These are phyloP conservation scores for Solenopsis invicta DNA, from an alignment of 1,140 invertebrate genomes.

Conservation along the genomic window DNA sequence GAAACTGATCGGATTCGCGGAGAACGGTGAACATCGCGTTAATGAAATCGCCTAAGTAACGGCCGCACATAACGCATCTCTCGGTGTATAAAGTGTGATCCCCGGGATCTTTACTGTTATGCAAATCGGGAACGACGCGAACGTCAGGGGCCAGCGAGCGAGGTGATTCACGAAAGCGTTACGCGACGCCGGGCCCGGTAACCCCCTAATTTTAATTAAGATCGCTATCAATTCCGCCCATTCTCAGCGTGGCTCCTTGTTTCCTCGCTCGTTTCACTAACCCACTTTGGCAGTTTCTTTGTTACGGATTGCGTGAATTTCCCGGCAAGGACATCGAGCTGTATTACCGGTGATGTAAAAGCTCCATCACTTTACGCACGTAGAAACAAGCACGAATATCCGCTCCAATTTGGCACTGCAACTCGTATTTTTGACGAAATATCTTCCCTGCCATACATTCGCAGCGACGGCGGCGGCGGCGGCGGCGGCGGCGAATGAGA, in stretches of 20 bases:
- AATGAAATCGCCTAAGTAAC: constrained; percentile 73
- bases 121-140: constrained; percentile 66
- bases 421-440: not conserved
- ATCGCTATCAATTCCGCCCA: constrained; percentile 65
- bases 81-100: constrained; percentile 60
- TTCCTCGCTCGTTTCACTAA: constrained; percentile 50
- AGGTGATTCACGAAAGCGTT: constrained; percentile 71
- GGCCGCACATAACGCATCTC: constrained; percentile 61
- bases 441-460: too few relatives aligned
- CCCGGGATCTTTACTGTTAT: constrained; percentile 72
- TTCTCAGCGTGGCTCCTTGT: constrained; percentile 34
- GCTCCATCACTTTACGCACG: constrained; percentile 16
- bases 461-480: too few relatives aligned
- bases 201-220: constrained; percentile 74
- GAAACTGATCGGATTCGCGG: constrained; percentile 45
- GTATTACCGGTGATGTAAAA: constrained; percentile 40
- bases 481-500: too few relatives aligned
- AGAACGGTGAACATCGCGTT: constrained; percentile 54
- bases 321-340: constrained; percentile 18
- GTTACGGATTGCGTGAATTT: constrained; percentile 36
- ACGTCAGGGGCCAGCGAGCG: constrained; percentile 31
- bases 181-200: constrained; percentile 50
- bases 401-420: not conserved
- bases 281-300: constrained; percentile 51
- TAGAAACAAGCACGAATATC: not conserved